Conservation (phyloP, 2,113 vertebrate genomes). For the Athene noctua region DNA sequence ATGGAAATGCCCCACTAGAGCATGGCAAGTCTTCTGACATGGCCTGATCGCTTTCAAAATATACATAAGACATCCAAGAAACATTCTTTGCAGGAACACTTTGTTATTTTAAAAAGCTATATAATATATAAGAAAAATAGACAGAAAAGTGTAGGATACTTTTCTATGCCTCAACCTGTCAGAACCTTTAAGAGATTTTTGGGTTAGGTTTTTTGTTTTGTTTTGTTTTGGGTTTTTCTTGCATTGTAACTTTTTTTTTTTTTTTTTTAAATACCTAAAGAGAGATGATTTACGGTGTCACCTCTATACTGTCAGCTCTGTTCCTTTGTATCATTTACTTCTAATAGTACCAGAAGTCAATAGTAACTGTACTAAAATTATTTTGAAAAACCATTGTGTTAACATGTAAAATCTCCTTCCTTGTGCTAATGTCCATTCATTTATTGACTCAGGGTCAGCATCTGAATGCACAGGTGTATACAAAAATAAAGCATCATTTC, state of each 20-base stretch:
- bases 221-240: neutral
- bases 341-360: neutral
- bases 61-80: neutral
- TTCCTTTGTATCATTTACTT: neutral
- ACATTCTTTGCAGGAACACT: neutral
- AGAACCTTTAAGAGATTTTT: neutral
- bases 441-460: neutral
- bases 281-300: neutral
- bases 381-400: neutral
- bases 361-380: neutral
- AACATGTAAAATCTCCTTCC: neutral
- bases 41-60: neutral
- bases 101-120: neutral
- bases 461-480: neutral
- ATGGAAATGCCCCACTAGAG: neutral
- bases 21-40: neutral
- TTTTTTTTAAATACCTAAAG: neutral
- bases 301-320: neutral
- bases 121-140: neutral
- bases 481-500: neutral
- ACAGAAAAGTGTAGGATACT: neutral
- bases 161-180: neutral
- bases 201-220: too few relatives aligned
- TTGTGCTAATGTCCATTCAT: neutral
- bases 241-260: too few relatives aligned